Base-by-base conservation (phyloP, 2,888 invertebrate genomes). In the Chouioia cunea region DNA sequence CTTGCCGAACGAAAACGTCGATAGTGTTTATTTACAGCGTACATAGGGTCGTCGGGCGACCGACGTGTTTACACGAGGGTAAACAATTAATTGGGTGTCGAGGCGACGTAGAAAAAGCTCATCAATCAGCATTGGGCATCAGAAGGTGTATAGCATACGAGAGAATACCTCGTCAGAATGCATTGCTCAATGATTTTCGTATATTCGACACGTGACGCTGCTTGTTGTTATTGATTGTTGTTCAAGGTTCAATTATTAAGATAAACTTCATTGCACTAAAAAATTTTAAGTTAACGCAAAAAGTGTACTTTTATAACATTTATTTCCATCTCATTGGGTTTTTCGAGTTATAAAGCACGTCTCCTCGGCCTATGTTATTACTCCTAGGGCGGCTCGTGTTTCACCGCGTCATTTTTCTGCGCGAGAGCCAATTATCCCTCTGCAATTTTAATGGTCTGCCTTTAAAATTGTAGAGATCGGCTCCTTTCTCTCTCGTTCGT, bases 391-490 rank as follows among this genome's bases (percentile, higher is more conserved):
- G n/a, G 27, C 47, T 27, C 60, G 46, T 20, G 36, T 57, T 53
- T 50, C n/a, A 46, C 22, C 52, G 64, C 53, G 59, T 70, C 59
- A 65, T 68, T 73, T 69, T 72, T 74, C 56, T 72, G 60, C 22
- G 56, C 46, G 66, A 68, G 63, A 65, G 75, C 77, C 82, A 78
- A 77, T 81, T 82, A 82, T 82, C 80, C 79, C 79, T 79, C 75
- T 74, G 77, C 36, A 79, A 78, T 80, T 80, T 82, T 81, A 81
- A 82, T 82, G 82, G 78, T 75, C 62, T 77, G 77, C 76, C 79
- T 36, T 78, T 79, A 80, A 72, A 82, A 82, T 82, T 82, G 80
- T 81, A 81, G 80, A 81, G 78, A 70, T 79, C 73, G 74, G 62
- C 68, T 75, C 73, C 36, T 57, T 67, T 56, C 77, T 76, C 74